These are phyloP conservation scores for Fragum fragum DNA, from an alignment of 2,888 invertebrate genomes.

Conservation along the genomic window DNA sequence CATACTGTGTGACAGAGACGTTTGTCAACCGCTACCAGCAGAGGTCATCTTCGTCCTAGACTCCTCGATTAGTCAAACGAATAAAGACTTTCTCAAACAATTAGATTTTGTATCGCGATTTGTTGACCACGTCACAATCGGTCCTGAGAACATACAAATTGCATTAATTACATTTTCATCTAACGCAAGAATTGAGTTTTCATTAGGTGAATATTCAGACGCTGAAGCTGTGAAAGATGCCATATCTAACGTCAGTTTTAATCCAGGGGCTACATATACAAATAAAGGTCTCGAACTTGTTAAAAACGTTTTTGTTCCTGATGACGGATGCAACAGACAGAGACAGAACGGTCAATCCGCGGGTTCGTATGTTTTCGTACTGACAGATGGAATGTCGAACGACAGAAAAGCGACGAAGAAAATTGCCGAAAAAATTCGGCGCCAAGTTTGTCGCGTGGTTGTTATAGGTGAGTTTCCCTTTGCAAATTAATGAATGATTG, in stretches of 20 bases:
- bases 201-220: slow-evolving; percentile 26
- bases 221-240: slow-evolving; percentile 26
- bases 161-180: slow-evolving; percentile 42
- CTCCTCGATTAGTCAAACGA: slow-evolving; percentile 43
- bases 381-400: slow-evolving; percentile 46
- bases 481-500: too few relatives aligned
- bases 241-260: slow-evolving; percentile 23
- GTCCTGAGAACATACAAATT: slow-evolving; percentile 36
- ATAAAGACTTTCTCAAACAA: slow-evolving; percentile 35
- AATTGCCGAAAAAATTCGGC: slow-evolving; percentile 8
- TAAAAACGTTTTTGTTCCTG: background rate
- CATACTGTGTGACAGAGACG: slow-evolving; percentile 26
- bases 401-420: slow-evolving; percentile 24
- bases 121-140: slow-evolving; percentile 18
- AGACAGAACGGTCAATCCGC: slow-evolving; percentile 31
- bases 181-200: slow-evolving; percentile 34
- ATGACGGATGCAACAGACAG: background rate
- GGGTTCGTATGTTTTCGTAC: slow-evolving; percentile 22
- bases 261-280: slow-evolving; percentile 37
- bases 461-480: slow-evolving; percentile 28
- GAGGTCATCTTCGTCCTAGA: slow-evolving; percentile 47
- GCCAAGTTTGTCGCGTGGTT: slow-evolving; percentile 12
- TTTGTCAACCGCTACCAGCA: slow-evolving; percentile 41
- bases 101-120: slow-evolving; percentile 38
- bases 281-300: slow-evolving; percentile 34